Evolutionary conservation across 2,888 invertebrate species (phyloP).

Genomic region (Parasteatoda lunata): DNA sequence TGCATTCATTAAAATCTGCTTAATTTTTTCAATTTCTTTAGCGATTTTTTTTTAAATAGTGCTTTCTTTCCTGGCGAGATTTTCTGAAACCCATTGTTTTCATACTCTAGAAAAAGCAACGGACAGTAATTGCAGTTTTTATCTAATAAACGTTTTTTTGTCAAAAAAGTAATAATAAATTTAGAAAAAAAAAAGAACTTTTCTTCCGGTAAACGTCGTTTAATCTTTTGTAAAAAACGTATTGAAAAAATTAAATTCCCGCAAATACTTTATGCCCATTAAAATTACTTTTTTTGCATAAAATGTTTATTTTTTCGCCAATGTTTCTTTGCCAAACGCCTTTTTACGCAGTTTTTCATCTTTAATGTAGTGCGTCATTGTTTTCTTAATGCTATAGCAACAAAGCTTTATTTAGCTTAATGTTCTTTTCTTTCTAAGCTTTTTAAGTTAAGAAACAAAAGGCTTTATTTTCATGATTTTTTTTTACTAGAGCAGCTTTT

Average conservation of each 20-base stretch:
- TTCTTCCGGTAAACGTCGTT: neutral
- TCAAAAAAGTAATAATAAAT: neutral
- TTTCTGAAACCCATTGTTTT: too few relatives aligned
- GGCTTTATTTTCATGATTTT: neutral
- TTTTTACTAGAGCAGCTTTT: neutral
- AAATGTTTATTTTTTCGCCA: conserved; percentile 6
- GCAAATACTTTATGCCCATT: conserved; percentile 10
- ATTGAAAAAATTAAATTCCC: conserved; percentile 8
- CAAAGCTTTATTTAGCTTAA: conserved; percentile 19
- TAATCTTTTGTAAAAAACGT: neutral
- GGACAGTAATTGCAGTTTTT: too few relatives aligned
- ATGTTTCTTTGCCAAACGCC: conserved; percentile 8
- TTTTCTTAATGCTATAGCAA: conserved; percentile 20
- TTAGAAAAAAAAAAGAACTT: neutral
- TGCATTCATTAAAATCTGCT: too few relatives aligned
- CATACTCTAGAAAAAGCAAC: too few relatives aligned
- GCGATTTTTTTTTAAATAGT: too few relatives aligned
- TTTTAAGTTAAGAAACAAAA: neutral
- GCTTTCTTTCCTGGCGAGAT: too few relatives aligned
- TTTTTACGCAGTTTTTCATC: conserved; percentile 10
- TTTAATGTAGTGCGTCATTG: conserved; percentile 12
- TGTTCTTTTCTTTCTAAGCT: conserved; percentile 18
- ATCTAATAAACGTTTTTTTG: too few relatives aligned
- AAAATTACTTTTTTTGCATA: conserved; percentile 22
- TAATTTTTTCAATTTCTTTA: too few relatives aligned